Conservation (phyloP, 2,113 vertebrate species). For the Columba janthina region DNA sequence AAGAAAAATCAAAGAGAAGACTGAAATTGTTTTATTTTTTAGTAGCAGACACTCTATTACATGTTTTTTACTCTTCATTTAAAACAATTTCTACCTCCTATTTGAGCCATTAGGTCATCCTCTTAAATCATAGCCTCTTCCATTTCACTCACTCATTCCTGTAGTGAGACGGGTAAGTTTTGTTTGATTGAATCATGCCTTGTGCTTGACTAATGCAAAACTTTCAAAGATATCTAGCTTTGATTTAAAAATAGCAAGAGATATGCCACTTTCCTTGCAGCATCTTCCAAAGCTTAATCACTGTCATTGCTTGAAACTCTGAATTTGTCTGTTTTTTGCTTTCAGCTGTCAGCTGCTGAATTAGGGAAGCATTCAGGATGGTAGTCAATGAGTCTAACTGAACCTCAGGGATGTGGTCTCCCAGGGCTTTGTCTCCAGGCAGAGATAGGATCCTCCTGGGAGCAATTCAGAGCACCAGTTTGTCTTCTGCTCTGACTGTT, state of each 20-base stretch:
- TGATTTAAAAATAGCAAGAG: constrained; percentile 17
- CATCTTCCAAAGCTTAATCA: constrained; percentile 8
- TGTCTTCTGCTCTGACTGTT: background rate
- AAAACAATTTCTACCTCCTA: background rate
- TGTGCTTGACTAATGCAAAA: background rate
- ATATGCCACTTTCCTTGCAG: background rate
- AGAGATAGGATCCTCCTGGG: background rate
- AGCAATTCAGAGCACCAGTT: background rate
- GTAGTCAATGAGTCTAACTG: background rate
- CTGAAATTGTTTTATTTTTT: background rate
- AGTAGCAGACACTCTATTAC: background rate
- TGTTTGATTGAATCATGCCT: background rate
- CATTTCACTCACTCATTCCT: background rate
- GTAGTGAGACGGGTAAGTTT: background rate
- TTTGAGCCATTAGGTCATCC: background rate
- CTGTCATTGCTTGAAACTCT: background rate
- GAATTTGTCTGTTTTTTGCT: background rate
- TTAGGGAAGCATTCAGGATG: background rate
- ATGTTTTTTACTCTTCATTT: background rate
- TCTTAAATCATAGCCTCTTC: background rate
- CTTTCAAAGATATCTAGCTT: background rate
- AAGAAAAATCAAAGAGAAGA: background rate
- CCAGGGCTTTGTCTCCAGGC: background rate
- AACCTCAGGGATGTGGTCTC: background rate
- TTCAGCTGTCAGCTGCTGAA: constrained; percentile 16